Evolutionary conservation across 2,888 invertebrate species (phyloP).

Genomic region (Monochamus alternatus): DNA sequence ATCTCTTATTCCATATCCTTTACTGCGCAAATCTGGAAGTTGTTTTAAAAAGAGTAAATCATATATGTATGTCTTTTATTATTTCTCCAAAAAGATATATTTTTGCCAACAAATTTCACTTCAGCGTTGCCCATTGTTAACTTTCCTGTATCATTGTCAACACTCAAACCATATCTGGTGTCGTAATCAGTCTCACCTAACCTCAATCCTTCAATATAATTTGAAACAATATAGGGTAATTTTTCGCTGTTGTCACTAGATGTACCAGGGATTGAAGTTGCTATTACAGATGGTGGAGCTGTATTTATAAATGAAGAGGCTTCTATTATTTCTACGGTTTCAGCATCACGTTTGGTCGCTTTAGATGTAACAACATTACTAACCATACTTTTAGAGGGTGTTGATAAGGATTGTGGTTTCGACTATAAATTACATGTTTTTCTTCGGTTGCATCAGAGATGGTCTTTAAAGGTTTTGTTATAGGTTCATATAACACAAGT

Average conservation of each 20-base stretch:
- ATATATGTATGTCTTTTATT: no score
- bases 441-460: neutral
- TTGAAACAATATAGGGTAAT: neutral
- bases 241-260: neutral
- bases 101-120: neutral
- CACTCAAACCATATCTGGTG: neutral
- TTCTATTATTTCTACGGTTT: neutral
- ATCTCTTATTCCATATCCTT: no score
- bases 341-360: neutral
- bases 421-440: neutral
- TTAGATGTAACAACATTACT: neutral
- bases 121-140: neutral
- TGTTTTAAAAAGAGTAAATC: no score
- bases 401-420: neutral
- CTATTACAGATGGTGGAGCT: neutral
- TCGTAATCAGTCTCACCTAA: neutral
- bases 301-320: neutral
- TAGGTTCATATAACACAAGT: slow-evolving; percentile 5
- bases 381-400: neutral
- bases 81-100: neutral
- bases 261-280: neutral
- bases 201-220: neutral
- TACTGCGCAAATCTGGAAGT: no score
- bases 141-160: neutral
- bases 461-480: neutral